These are phyloP conservation scores for Emys orbicularis DNA, from an alignment of 2,797 vertebrate genomes.

Conservation along the genomic window DNA sequence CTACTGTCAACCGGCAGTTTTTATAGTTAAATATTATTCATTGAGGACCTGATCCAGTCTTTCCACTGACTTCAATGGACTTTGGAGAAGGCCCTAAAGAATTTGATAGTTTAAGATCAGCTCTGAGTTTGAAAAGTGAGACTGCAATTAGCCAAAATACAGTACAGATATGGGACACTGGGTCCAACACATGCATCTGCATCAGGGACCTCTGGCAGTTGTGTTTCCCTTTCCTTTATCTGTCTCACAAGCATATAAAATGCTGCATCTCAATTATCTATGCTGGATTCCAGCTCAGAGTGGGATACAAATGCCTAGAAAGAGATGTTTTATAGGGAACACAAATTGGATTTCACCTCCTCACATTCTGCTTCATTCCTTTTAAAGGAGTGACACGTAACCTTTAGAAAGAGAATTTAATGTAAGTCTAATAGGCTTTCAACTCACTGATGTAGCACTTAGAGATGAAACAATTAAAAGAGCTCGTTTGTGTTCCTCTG, in stretches of 20 bases:
- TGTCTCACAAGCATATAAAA: neutral
- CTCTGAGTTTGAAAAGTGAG: neutral
- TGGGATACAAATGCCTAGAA: neutral
- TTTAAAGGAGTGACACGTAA: neutral
- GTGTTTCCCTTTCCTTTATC: neutral
- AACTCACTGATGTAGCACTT: neutral
- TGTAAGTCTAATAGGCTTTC: neutral
- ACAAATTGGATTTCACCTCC: neutral
- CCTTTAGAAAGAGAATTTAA: neutral
- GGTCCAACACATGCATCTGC: neutral
- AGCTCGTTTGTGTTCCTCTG: neutral
- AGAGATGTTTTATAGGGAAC: neutral
- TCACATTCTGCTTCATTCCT: neutral
- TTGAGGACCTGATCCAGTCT: neutral
- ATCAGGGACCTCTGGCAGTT: neutral
- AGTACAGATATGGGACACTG: neutral
- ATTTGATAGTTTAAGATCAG: neutral
- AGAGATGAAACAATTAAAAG: neutral
- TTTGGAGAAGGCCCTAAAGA: neutral
- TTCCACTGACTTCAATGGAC: neutral
- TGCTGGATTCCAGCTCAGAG: neutral
- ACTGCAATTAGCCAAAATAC: neutral
- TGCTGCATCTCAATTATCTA: neutral
- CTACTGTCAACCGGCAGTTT: neutral
- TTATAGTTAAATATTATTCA: neutral